Evolutionary conservation across 2,888 invertebrate genomes (phyloP).

Genomic region (Danaus chrysippus): DNA sequence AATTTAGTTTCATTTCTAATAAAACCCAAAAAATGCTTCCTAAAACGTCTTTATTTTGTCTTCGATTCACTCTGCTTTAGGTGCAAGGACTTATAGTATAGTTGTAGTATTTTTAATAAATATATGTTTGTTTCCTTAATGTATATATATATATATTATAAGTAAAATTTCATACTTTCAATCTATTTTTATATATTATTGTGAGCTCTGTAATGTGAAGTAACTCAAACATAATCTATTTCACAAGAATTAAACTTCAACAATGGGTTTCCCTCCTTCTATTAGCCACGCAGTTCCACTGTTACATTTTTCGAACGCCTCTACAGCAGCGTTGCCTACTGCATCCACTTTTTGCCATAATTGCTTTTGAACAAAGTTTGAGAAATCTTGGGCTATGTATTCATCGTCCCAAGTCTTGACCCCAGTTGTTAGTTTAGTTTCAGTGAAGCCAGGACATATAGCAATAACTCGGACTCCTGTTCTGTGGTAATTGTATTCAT

Average conservation of each 20-base stretch:
- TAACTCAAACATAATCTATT: neutral
- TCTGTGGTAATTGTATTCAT: slow-evolving; percentile 59
- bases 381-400: slow-evolving; percentile 34
- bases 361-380: slow-evolving; percentile 33
- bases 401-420: slow-evolving; percentile 32
- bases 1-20: too few species aligned
- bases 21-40: too few species aligned
- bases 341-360: slow-evolving; percentile 48
- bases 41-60: too few species aligned
- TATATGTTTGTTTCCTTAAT: too few species aligned
- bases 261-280: slow-evolving; percentile 56
- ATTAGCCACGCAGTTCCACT: slow-evolving; percentile 76
- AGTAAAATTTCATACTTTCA: too few species aligned
- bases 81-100: too few species aligned
- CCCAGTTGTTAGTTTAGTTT: slow-evolving; percentile 46
- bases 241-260: slow-evolving; percentile 20
- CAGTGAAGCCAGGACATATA: slow-evolving; percentile 75
- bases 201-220: too few species aligned
- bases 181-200: too few species aligned
- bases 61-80: too few species aligned
- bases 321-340: slow-evolving; percentile 49
- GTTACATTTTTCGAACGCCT: slow-evolving; percentile 55
- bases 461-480: slow-evolving; percentile 75
- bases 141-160: too few species aligned
- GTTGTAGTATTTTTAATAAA: too few species aligned